Evolutionary conservation across 1,140 invertebrate species (phyloP).

Genomic region (Neodiprion lecontei): DNA sequence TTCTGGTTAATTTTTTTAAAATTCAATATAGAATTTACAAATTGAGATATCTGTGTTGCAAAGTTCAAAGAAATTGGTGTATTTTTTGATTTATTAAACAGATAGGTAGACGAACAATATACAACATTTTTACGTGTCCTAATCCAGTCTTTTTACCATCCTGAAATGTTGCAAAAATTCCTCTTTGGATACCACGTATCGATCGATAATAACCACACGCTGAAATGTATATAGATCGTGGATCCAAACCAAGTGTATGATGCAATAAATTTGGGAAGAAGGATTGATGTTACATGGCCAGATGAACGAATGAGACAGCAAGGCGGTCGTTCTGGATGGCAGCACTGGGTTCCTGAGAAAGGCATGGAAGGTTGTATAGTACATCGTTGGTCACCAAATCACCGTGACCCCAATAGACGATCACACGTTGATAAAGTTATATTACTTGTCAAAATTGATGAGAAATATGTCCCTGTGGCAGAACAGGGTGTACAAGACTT

Average conservation of each 20-base stretch:
- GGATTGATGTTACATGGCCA: conserved; percentile 93
- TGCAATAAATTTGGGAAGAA: conserved; percentile 85
- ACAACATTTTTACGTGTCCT: too few relatives aligned
- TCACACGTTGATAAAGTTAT: conserved; percentile 92
- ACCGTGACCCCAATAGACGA: conserved; percentile 81
- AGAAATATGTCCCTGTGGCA: conserved; percentile 91
- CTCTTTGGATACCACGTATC: background rate
- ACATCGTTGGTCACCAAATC: conserved; percentile 90
- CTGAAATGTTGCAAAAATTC: conserved; percentile 3
- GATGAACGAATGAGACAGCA: conserved; percentile 83
- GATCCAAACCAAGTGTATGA: conserved; percentile 86
- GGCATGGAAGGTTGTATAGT: conserved; percentile 92
- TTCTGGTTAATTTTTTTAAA: too few relatives aligned
- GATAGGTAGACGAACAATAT: too few relatives aligned
- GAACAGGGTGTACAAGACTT: conserved; percentile 85
- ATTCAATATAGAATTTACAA: too few relatives aligned
- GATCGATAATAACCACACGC: background rate
- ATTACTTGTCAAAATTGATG: conserved; percentile 89
- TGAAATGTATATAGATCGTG: conserved; percentile 64
- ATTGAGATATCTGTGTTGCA: too few relatives aligned
- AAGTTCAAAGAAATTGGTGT: too few relatives aligned
- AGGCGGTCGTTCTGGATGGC: conserved; percentile 87
- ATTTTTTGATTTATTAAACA: too few relatives aligned
- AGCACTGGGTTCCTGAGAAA: conserved; percentile 85
- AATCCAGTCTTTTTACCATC: conserved; percentile 10